These are phyloP conservation scores for Daktulosphaira vitifoliae DNA, from an alignment of 1,140 invertebrate genomes.

Conservation along the genomic window DNA sequence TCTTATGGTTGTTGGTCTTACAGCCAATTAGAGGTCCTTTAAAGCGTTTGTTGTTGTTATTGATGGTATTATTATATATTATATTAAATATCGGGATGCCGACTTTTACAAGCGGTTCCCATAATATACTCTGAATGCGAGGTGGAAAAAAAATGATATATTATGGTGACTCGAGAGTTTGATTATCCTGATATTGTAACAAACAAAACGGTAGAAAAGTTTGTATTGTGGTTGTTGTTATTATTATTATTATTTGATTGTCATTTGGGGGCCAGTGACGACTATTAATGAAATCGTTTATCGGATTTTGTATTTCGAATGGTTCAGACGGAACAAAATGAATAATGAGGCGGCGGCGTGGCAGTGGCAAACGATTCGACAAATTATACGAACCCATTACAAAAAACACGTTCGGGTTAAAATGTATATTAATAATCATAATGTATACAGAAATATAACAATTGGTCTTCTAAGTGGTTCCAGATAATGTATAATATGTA, in stretches of 20 bases:
- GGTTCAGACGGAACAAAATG: no score
- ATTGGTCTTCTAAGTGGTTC: no score
- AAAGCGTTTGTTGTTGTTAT: slow-evolving; percentile 6
- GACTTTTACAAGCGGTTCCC: background rate
- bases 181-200: background rate
- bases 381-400: background rate
- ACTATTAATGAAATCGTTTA: no score
- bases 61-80: background rate
- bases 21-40: slow-evolving; percentile 26
- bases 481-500: no score
- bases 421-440: no score
- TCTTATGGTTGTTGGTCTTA: slow-evolving; percentile 9
- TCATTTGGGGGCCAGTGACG: no score
- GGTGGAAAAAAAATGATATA: slow-evolving; percentile 3
- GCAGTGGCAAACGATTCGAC: background rate
- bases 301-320: no score
- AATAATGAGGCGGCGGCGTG: background rate
- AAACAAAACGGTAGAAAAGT: background rate
- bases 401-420: no score
- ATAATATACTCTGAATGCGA: background rate
- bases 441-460: no score
- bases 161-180: slow-evolving; percentile 26
- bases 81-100: background rate
- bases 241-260: no score
- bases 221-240: background rate